Percentiles rank a stretch among this genome's conserved stretches.
Conservation (phyloP, 2,797 vertebrate genomes). For the Mus spretus region DNA sequence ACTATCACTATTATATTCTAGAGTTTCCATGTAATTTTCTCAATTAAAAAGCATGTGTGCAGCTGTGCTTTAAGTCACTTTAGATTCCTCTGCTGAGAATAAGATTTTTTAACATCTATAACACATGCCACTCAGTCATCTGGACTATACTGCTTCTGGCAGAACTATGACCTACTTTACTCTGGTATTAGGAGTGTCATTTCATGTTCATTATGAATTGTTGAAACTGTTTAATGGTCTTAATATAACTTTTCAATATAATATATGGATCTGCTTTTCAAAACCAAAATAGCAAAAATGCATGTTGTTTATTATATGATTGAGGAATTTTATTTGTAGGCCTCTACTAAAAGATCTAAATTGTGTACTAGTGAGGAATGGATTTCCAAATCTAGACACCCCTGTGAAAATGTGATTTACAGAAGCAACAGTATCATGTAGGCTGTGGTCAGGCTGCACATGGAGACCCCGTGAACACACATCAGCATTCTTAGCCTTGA, state of each 20-base stretch:
- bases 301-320: slow-evolving; percentile 14
- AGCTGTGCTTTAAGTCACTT: background rate
- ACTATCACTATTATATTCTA: background rate
- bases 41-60: background rate
- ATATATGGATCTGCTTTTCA: background rate
- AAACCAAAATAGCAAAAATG: background rate
- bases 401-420: background rate
- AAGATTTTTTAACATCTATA: background rate
- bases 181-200: background rate
- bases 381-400: background rate
- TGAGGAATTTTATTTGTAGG: slow-evolving; percentile 2
- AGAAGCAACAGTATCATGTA: background rate
- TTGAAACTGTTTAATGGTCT: background rate
- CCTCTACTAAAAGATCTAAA: slow-evolving; percentile 26
- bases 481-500: slow-evolving; percentile 34
- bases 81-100: background rate
- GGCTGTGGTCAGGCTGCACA: background rate
- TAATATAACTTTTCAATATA: slow-evolving; percentile 42
- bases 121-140: background rate
- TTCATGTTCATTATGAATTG: slow-evolving; percentile 33
- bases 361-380: background rate
- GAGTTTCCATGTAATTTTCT: background rate
- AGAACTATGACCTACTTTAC: slow-evolving; percentile 18
- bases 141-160: background rate
- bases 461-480: background rate